Conservation (phyloP, 2,888 invertebrate species). For the Euplagia quadripunctaria region DNA sequence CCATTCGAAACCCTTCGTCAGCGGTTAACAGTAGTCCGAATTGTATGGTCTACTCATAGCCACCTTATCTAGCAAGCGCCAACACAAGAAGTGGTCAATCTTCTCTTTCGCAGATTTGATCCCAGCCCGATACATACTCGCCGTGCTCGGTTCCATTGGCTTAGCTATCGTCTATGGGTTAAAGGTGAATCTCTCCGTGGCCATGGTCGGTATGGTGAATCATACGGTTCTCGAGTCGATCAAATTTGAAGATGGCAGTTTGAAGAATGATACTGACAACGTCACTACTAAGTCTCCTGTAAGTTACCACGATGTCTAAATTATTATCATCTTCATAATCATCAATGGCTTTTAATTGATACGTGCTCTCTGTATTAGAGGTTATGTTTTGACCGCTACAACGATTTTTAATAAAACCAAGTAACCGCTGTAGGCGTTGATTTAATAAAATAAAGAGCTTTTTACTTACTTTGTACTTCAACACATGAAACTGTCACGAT, state of each 20-base stretch:
- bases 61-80: not conserved
- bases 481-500: too few relatives aligned
- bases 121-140: conserved; percentile 90
- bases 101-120: conserved; percentile 75
- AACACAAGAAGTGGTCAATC: not conserved
- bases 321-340: too few relatives aligned
- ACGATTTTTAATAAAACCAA: too few relatives aligned
- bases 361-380: too few relatives aligned
- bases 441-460: too few relatives aligned
- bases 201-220: conserved; percentile 95
- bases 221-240: conserved; percentile 84
- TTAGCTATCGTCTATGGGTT: conserved; percentile 94
- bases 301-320: not conserved
- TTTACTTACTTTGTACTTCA: too few relatives aligned
- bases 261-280: not conserved
- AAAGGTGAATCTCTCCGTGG: conserved; percentile 94
- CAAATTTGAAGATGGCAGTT: not conserved
- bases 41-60: too few relatives aligned
- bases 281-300: not conserved
- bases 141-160: conserved; percentile 91
- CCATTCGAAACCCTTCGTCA: not conserved
- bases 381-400: too few relatives aligned
- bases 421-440: too few relatives aligned
- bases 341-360: too few relatives aligned
- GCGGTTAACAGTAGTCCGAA: not conserved